These are phyloP conservation scores for Stenurella melanura DNA, from an alignment of 2,888 invertebrate genomes.

Conservation along the genomic window DNA sequence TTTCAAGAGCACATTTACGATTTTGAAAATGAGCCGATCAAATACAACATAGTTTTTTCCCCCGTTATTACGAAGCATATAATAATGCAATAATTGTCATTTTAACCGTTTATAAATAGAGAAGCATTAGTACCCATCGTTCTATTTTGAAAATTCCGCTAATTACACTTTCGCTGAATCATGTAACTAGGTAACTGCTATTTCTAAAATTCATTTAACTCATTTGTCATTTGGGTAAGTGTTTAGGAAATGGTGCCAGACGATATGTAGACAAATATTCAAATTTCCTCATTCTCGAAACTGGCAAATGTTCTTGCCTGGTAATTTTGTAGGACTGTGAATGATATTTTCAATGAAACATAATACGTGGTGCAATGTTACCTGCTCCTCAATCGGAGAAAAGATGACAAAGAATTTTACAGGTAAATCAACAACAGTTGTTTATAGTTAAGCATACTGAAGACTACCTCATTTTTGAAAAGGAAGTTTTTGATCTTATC, in stretches of 20 bases:
- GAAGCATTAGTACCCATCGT: neutral
- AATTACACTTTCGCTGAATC: conserved; percentile 4
- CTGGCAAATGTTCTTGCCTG: neutral
- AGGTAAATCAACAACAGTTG: too few relatives aligned
- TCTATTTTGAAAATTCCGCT: neutral
- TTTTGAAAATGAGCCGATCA: too few relatives aligned
- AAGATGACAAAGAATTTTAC: too few relatives aligned
- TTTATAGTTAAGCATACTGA: too few relatives aligned
- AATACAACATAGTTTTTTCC: too few relatives aligned
- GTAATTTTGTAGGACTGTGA: neutral
- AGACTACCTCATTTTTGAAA: too few relatives aligned
- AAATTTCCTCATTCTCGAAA: neutral
- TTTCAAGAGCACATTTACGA: too few relatives aligned
- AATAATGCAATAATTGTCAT: too few relatives aligned
- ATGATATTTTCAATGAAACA: neutral
- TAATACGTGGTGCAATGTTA: neutral
- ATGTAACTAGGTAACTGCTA: conserved; percentile 1
- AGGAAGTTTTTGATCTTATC: too few relatives aligned
- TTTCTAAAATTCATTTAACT: neutral
- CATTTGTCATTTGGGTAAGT: conserved; percentile 3
- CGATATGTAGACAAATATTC: neutral
- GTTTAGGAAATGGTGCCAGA: neutral
- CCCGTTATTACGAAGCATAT: too few relatives aligned
- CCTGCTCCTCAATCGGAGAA: too few relatives aligned
- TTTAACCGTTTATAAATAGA: neutral